Evolutionary conservation across 2,113 vertebrate species (phyloP), one percentile per base, ranked within the genome.

Genomic region (Syngnathus typhle): DNA sequence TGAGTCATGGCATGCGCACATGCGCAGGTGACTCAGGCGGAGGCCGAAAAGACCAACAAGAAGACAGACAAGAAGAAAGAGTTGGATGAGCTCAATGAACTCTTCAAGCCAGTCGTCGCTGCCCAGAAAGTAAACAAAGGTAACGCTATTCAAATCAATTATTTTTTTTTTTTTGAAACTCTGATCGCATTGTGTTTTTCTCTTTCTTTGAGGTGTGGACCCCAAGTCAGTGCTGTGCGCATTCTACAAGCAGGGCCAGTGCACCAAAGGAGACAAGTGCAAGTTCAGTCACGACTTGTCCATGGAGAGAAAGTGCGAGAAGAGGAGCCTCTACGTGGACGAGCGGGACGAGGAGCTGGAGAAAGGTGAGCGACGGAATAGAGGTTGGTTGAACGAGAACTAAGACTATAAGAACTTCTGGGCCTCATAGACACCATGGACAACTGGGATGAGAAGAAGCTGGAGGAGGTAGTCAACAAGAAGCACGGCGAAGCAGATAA

Each of bases 101-200:
- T 99, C 16, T 99, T 99, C 82, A 98, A 94, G 88, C 97, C 97
- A 1, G 96, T 99, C 10, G 95, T 99, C 41, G 92, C 89, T 78
- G 94, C 95, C 44, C 97, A 99, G 87, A 99, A 98, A 92, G 94
- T 98, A 84, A 94, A 91, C 87, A 98, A 98, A 98, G 97, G 97
- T 98, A 91, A 85, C 6, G 0, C 49, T 1, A 19, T 19, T 21
- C 2, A 52, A n/a, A 0, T n/a, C 13, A 9, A 13, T n/a, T 39
- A 18, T 12, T 32, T 36, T 27, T 58, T 36, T 58, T 6, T 36
- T 18, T 36, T 54, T 1, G 3, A 47, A 18, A 47, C 15, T 15
- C 16, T 4, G 44, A 19, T 27, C 1, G 11, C 7, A 16, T 6
- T 58, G 21, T 3, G 7, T 7, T 16, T 0, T 32, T 16, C 58